phyloP scores from a whole-genome alignment of 2,113 vertebrate genomes.

The Phyllopteryx taeniolatus region DNA sequence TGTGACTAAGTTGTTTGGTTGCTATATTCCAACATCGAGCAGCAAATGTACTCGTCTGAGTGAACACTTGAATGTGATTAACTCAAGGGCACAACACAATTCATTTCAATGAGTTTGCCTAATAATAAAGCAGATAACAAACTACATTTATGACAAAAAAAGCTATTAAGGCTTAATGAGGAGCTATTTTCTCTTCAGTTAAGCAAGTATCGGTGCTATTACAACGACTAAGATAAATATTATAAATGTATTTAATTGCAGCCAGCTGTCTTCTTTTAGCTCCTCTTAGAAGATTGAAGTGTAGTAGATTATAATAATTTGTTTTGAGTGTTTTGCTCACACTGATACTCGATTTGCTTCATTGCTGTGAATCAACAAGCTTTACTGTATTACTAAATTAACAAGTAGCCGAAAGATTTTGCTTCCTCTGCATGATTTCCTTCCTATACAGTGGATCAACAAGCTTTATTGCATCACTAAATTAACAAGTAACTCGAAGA shows the following conservation, averaged over 20 bases:
- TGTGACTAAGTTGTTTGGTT: constrained; percentile 13
- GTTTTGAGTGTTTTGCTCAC: not conserved
- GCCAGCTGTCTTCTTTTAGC: not conserved
- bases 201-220: not conserved
- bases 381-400: not conserved
- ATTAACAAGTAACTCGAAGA: not conserved
- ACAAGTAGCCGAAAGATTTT: not conserved
- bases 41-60: not conserved
- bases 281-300: not conserved
- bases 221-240: not conserved
- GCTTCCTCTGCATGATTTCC: not conserved
- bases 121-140: not conserved
- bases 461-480: not conserved
- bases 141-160: not conserved
- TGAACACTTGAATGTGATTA: constrained; percentile 4
- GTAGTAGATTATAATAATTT: not conserved
- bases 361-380: not conserved
- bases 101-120: constrained; percentile 1
- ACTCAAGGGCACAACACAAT: constrained; percentile 11
- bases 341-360: not conserved
- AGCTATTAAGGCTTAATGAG: not conserved
- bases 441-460: not conserved
- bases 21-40: constrained; percentile 6
- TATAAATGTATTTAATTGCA: not conserved
- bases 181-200: not conserved